Conservation (phyloP, 2,113 vertebrate species). For the Quiscalus mexicanus region DNA sequence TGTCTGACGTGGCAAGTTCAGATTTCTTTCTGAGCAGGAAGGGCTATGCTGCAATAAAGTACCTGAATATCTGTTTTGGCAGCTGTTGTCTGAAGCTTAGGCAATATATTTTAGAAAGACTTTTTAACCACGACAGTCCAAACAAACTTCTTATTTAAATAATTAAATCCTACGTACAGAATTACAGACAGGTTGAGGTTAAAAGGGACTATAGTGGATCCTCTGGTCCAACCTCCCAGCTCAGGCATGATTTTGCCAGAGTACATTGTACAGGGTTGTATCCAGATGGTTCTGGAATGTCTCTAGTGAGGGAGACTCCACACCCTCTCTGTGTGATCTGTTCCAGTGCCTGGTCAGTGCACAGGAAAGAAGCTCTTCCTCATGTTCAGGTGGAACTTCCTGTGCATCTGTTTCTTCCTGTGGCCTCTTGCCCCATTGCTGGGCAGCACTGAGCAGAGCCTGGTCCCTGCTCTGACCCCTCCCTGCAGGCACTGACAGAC, state of each 20-base stretch:
- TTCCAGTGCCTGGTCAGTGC: not conserved
- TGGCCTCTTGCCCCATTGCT: not conserved
- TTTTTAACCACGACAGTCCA: not conserved
- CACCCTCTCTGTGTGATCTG: not conserved
- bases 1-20: not conserved
- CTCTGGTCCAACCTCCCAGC: not conserved
- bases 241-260: not conserved
- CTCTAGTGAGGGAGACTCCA: not conserved
- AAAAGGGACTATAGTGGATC: not conserved
- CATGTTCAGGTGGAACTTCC: not conserved
- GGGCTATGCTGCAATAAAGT: not conserved
- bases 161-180: not conserved
- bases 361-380: not conserved
- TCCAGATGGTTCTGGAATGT: not conserved
- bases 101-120: not conserved
- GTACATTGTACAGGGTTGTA: not conserved
- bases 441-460: not conserved
- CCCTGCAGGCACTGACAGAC: not conserved
- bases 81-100: not conserved
- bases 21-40: not conserved
- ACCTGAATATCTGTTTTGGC: not conserved
- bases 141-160: not conserved
- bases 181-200: not conserved
- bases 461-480: not conserved
- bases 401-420: not conserved